phyloP scores from a whole-genome alignment of 2,888 invertebrate species.

The Oscheius sp. region DNA sequence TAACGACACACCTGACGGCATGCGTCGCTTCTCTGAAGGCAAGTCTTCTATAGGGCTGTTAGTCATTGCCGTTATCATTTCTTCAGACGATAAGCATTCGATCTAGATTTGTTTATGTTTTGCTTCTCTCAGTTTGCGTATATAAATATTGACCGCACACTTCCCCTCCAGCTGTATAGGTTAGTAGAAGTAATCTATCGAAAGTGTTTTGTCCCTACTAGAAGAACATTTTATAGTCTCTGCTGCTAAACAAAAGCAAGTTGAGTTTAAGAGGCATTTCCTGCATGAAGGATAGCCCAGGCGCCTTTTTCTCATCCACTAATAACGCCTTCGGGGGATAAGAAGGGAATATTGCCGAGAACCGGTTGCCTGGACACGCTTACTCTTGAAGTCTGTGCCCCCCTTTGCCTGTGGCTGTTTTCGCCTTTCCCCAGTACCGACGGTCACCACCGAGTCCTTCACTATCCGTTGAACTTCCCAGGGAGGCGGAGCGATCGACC shows the following conservation, averaged over 20 bases:
- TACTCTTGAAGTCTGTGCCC: too few species aligned
- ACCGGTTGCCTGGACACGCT: too few species aligned
- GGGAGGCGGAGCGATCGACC: constrained; percentile 5
- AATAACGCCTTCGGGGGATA: too few species aligned
- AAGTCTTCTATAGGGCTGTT: background rate
- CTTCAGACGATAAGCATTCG: background rate
- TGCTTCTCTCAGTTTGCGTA: background rate
- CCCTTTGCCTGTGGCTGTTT: background rate
- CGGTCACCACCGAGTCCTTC: background rate
- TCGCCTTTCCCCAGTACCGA: background rate
- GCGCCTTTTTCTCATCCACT: too few species aligned
- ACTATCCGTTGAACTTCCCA: background rate
- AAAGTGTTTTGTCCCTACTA: too few species aligned
- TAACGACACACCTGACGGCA: background rate
- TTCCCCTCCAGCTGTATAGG: too few species aligned
- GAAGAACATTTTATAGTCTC: too few species aligned
- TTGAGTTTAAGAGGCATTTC: too few species aligned
- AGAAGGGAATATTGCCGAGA: too few species aligned
- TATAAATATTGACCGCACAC: background rate
- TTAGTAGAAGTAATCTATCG: too few species aligned
- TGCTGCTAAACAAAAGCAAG: too few species aligned
- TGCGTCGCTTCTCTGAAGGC: background rate
- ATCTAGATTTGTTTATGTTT: background rate
- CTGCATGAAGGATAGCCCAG: too few species aligned
- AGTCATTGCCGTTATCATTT: background rate